phyloP scores from a whole-genome alignment of 2,888 invertebrate genomes.

The Mythimna impura region DNA sequence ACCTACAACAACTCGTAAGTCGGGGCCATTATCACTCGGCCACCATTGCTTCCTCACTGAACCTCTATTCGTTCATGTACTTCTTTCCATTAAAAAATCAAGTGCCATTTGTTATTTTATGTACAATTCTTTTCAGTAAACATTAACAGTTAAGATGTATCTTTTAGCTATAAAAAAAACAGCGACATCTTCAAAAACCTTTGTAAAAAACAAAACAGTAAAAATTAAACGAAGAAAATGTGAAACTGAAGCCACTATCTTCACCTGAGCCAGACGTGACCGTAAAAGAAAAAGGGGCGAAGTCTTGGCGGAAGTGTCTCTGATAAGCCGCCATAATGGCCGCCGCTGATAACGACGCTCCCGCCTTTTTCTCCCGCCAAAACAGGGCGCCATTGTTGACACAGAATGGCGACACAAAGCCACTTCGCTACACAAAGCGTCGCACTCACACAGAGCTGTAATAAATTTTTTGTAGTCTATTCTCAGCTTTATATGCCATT shows the following conservation, averaged over 20 bases:
- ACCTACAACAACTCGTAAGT: no score
- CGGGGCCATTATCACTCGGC: no score
- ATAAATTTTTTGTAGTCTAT: constrained; percentile 81
- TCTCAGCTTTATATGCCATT: constrained; percentile 73
- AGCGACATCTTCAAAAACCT: constrained; percentile 7
- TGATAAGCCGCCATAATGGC: constrained; percentile 91
- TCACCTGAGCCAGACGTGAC: constrained; percentile 86
- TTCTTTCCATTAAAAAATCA: neutral
- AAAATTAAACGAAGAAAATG: constrained; percentile 67
- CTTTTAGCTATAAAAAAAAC: neutral
- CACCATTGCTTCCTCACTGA: neutral
- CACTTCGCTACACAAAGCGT: constrained; percentile 76
- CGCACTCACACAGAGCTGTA: constrained; percentile 70
- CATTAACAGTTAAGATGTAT: constrained; percentile 2
- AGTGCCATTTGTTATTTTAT: neutral
- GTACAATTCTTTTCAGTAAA: neutral
- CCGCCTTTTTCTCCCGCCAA: constrained; percentile 90
- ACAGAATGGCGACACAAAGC: constrained; percentile 84
- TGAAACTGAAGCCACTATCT: constrained; percentile 73
- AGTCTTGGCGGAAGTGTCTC: constrained; percentile 83
- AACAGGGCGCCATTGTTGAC: constrained; percentile 87
- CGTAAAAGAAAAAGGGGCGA: constrained; percentile 89
- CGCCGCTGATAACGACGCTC: constrained; percentile 86
- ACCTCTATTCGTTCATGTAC: neutral
- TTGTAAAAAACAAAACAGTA: constrained; percentile 63